These are phyloP conservation scores for Enhydra lutris DNA, from an alignment of 2,113 vertebrate genomes.

Conservation along the genomic window DNA sequence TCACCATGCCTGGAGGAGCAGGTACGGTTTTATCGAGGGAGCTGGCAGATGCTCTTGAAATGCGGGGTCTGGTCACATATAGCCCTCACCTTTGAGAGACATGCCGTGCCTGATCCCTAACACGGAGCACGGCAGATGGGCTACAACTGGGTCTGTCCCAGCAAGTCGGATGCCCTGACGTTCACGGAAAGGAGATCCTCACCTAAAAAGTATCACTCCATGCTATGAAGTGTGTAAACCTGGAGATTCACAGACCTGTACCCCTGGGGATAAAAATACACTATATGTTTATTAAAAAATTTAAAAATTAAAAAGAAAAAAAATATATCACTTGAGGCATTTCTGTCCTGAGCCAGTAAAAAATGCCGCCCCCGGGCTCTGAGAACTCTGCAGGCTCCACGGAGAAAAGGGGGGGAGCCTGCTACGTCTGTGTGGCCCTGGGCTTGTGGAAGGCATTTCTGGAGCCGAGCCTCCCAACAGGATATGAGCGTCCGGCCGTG, in stretches of 20 bases:
- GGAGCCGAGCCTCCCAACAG: neutral
- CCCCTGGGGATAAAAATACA: no score
- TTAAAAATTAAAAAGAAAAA: no score
- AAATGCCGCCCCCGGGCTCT: neutral
- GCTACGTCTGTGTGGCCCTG: neutral
- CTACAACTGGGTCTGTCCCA: neutral
- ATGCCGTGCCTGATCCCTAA: neutral
- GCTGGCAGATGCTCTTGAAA: neutral
- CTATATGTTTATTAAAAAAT: no score
- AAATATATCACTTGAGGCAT: neutral
- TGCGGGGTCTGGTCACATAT: neutral
- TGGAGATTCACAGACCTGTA: no score
- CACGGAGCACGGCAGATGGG: accelerated
- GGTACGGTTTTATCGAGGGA: neutral
- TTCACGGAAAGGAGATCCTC: neutral
- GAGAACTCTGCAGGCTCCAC: neutral
- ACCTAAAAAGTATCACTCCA: neutral
- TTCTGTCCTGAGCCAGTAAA: neutral
- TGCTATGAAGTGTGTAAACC: no score
- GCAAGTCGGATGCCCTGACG: no score
- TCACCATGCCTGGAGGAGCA: neutral
- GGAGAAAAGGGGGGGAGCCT: neutral
- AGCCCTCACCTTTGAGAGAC: neutral
- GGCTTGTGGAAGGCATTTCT: conserved; percentile 61
- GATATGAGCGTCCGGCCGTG: conserved; percentile 39